Evolutionary conservation across 2,113 vertebrate species (phyloP).

Genomic region (Corydoras sp.): DNA sequence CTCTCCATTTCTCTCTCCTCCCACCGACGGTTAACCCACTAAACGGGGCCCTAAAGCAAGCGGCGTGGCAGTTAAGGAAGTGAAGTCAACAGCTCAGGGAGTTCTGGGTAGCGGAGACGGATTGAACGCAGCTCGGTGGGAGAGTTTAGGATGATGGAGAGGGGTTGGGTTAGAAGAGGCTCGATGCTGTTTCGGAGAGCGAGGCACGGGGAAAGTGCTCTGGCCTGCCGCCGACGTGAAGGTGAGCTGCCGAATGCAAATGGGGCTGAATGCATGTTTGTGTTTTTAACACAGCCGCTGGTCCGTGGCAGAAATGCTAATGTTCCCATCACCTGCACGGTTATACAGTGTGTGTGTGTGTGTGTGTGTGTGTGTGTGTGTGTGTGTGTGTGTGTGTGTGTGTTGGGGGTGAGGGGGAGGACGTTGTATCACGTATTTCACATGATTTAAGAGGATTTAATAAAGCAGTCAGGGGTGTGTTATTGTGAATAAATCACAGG

Average conservation of each 20-base stretch:
- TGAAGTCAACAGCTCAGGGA: constrained; percentile 5
- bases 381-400: too few relatives aligned
- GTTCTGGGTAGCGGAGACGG: constrained; percentile 11
- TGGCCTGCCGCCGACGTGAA: not conserved
- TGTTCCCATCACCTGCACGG: not conserved
- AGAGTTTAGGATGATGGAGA: not conserved
- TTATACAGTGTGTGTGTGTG: not conserved
- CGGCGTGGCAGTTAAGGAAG: not conserved
- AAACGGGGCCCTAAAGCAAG: constrained; percentile 3
- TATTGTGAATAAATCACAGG: too few relatives aligned
- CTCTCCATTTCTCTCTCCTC: not conserved
- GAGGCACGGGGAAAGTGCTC: not conserved
- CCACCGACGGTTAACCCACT: constrained; percentile 10
- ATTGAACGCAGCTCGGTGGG: constrained; percentile 1
- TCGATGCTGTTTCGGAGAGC: not conserved
- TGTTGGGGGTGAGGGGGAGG: too few relatives aligned
- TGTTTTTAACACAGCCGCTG: not conserved
- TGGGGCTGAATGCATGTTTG: not conserved
- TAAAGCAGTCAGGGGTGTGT: too few relatives aligned
- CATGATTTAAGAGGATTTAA: too few relatives aligned
- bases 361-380: not conserved
- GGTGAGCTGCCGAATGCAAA: constrained; percentile 11
- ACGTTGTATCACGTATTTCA: too few relatives aligned
- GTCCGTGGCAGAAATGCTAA: constrained; percentile 1
- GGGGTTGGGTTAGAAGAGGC: not conserved